Percentiles rank a stretch among this genome's conserved stretches.
These are phyloP conservation scores for Platorchestia sp. DNA, from an alignment of 1,140 invertebrate species.

Conservation along the genomic window DNA sequence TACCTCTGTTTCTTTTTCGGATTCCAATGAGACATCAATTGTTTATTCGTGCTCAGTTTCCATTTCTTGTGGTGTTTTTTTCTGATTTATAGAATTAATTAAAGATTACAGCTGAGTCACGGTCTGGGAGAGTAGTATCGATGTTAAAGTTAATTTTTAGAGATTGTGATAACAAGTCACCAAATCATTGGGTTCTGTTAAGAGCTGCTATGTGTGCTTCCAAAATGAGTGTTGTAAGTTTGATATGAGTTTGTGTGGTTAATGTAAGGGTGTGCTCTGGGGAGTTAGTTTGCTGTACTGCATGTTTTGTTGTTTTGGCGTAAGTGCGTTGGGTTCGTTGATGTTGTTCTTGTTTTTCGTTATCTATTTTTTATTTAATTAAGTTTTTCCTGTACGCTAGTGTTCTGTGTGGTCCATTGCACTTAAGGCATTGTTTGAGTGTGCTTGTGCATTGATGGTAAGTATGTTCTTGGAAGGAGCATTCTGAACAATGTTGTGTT, in stretches of 20 bases:
- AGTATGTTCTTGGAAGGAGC: not conserved
- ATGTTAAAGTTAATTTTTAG: not conserved
- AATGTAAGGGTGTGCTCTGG: not conserved
- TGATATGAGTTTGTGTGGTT: not conserved
- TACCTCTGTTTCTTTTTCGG: not conserved
- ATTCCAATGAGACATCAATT: not conserved
- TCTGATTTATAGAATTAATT: not conserved
- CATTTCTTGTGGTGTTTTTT: not conserved
- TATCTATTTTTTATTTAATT: no score
- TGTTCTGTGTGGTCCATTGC: not conserved
- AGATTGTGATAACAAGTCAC: not conserved
- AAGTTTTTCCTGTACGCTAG: no score
- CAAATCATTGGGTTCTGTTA: not conserved
- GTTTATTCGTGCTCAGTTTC: not conserved
- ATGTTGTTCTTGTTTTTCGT: no score
- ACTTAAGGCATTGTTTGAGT: not conserved
- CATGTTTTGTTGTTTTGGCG: not conserved
- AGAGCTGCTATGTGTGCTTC: not conserved
- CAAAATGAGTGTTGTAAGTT: not conserved
- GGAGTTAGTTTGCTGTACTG: not conserved
- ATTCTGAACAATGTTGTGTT: not conserved
- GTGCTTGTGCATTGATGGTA: not conserved
- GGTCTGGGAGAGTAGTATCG: not conserved
- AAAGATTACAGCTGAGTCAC: not conserved
- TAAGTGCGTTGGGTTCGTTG: no score